Conservation (phyloP, 2,888 invertebrate genomes). For the Leistus spinibarbis region DNA sequence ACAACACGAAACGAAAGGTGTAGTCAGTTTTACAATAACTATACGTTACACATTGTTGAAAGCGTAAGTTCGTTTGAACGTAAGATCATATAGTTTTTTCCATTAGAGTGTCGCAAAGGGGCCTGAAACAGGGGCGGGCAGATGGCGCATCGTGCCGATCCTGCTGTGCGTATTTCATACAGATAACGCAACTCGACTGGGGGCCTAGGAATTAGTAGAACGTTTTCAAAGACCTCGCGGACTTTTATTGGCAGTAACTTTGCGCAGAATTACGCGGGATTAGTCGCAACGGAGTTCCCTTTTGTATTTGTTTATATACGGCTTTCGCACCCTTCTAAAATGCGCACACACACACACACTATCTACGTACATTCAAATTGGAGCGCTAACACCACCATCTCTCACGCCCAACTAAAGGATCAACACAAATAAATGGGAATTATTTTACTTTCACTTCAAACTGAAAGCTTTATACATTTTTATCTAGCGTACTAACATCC, state of each 20-base stretch:
- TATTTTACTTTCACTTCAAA: no score
- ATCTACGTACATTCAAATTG: neutral
- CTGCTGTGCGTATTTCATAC: conserved; percentile 28
- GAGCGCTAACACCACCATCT: no score
- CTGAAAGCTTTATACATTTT: no score
- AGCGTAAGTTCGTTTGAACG: neutral
- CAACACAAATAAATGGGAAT: no score
- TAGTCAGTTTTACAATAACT: no score
- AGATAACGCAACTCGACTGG: conserved; percentile 20
- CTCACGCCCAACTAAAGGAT: neutral
- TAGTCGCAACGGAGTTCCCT: conserved; percentile 18
- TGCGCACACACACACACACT: neutral
- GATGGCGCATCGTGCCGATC: conserved; percentile 5
- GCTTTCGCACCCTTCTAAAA: neutral
- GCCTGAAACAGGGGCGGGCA: neutral
- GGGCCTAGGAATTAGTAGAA: conserved; percentile 31
- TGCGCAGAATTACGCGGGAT: conserved; percentile 38
- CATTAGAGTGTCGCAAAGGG: neutral
- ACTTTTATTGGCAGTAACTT: conserved; percentile 39
- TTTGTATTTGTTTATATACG: neutral
- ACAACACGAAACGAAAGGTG: no score
- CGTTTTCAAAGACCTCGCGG: conserved; percentile 34
- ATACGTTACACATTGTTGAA: neutral
- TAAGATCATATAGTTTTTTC: neutral
- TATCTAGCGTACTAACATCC: no score